A percentile compares a stretch with the other conserved stretches of the same genome.
These are phyloP conservation scores for Lordiphosa andalusiaca DNA, from an alignment of 2,888 invertebrate genomes.

Conservation along the genomic window DNA sequence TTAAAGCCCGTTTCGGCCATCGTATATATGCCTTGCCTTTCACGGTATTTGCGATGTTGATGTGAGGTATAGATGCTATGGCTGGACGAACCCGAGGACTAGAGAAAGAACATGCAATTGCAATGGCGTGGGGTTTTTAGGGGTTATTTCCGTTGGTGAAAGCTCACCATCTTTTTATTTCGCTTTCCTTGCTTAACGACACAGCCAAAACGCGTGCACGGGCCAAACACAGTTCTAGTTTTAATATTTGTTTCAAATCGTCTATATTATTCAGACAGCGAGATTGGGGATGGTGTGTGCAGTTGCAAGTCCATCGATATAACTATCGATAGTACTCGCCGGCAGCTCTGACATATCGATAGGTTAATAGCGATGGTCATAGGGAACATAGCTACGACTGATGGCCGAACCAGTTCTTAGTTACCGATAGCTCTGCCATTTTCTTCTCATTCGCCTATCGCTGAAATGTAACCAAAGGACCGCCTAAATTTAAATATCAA, in stretches of 20 bases:
- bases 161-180: slow-evolving; percentile 22
- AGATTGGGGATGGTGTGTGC: too few species aligned
- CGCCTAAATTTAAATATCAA: too few species aligned
- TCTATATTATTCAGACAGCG: not conserved
- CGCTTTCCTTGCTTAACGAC: slow-evolving; percentile 1
- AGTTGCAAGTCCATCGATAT: too few species aligned
- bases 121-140: not conserved
- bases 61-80: not conserved
- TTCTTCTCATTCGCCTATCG: too few species aligned
- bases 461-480: too few species aligned
- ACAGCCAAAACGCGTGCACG: not conserved
- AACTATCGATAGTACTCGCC: too few species aligned
- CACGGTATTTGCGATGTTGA: slow-evolving; percentile 12
- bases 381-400: too few species aligned
- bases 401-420: too few species aligned
- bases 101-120: not conserved
- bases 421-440: too few species aligned
- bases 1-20: not conserved
- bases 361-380: too few species aligned
- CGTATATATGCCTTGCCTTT: slow-evolving; percentile 16
- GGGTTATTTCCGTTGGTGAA: too few species aligned
- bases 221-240: slow-evolving; percentile 8
- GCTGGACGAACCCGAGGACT: slow-evolving; percentile 22
- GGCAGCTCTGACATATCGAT: too few species aligned
- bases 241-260: not conserved